phyloP scores from a whole-genome alignment of 2,888 invertebrate species.

The Drosophila fungiperda region DNA sequence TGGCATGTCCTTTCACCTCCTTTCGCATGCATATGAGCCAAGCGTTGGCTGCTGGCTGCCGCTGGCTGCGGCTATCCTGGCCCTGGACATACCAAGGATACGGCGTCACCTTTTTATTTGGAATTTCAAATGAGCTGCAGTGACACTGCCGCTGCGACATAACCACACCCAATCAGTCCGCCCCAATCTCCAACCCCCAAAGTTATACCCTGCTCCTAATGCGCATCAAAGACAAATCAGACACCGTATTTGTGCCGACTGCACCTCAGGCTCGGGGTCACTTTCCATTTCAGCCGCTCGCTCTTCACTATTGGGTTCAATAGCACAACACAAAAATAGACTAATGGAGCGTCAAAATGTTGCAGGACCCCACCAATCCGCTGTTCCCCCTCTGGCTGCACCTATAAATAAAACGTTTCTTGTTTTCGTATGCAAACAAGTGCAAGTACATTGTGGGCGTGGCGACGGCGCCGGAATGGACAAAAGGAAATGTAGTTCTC shows the following conservation, averaged over 20 bases:
- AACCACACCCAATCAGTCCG: background rate
- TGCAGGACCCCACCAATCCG: slow-evolving; percentile 4
- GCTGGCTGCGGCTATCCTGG: slow-evolving; percentile 47
- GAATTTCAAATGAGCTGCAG: slow-evolving; percentile 67
- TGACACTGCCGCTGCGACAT: slow-evolving; percentile 33
- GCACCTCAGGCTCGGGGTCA: slow-evolving; percentile 17
- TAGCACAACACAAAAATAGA: slow-evolving; percentile 75
- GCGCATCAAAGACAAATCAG: slow-evolving; percentile 30
- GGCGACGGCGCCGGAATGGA: slow-evolving; percentile 47
- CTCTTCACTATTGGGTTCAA: slow-evolving; percentile 66
- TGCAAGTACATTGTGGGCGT: slow-evolving; percentile 56
- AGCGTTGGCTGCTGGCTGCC: slow-evolving; percentile 24
- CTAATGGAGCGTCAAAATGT: slow-evolving; percentile 53
- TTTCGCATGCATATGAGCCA: slow-evolving; percentile 48
- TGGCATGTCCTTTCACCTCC: slow-evolving; percentile 53
- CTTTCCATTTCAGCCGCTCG: slow-evolving; percentile 51
- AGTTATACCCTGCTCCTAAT: slow-evolving; percentile 2
- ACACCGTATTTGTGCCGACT: slow-evolving; percentile 21
- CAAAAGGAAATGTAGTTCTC: slow-evolving; percentile 51
- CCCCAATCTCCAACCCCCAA: background rate
- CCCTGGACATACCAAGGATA: slow-evolving; percentile 62
- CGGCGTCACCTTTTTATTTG: slow-evolving; percentile 46
- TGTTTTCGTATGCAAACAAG: slow-evolving; percentile 72
- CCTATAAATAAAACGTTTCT: slow-evolving; percentile 66
- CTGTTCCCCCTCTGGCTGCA: background rate